Evolutionary conservation across 1,140 invertebrate genomes (phyloP).

Genomic region (Bicyclus anynana): DNA sequence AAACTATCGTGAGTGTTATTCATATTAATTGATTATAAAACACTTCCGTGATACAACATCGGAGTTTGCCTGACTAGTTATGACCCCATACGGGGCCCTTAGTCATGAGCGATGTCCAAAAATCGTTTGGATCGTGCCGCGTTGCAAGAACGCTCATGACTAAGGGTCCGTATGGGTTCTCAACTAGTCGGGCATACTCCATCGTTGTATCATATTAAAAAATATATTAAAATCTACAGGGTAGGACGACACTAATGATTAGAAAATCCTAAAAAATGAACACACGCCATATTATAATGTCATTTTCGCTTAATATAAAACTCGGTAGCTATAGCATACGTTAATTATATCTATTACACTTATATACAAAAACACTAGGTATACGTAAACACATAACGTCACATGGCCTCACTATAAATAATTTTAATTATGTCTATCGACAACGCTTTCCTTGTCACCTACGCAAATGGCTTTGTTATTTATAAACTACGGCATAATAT

Average conservation of each 20-base stretch:
- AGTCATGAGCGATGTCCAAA: no score
- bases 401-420: constrained; percentile 13
- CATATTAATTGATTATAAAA: no score
- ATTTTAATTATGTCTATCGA: constrained; percentile 21
- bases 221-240: not conserved
- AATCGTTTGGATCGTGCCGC: no score
- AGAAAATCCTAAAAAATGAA: not conserved
- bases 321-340: constrained; percentile 3
- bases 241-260: not conserved
- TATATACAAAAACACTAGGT: constrained; percentile 19
- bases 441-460: constrained; percentile 13
- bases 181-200: no score
- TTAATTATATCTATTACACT: constrained; percentile 13
- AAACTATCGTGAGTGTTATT: no score
- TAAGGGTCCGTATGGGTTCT: no score
- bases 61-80: no score
- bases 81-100: no score
- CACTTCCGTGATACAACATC: no score
- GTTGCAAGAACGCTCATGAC: no score
- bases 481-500: not conserved
- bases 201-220: no score
- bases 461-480: constrained; percentile 13
- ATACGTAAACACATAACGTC: constrained; percentile 16
- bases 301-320: constrained; percentile 4
- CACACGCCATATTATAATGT: not conserved